Evolutionary conservation across 2,888 invertebrate species (phyloP).

Genomic region (Vesta saturnalis): DNA sequence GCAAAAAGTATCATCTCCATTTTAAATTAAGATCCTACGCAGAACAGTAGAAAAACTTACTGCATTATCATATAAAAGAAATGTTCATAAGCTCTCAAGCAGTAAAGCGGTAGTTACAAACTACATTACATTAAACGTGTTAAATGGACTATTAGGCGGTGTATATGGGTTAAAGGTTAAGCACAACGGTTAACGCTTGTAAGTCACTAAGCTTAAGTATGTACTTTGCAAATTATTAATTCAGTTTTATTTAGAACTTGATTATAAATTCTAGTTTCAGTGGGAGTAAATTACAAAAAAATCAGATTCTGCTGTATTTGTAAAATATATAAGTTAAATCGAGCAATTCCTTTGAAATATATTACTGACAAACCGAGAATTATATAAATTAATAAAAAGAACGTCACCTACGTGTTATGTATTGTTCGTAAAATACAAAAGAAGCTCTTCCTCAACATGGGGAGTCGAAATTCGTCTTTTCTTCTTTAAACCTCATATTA

Average conservation of each 20-base stretch:
- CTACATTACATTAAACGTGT: not conserved
- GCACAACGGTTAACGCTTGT: conserved; percentile 6
- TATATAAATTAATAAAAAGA: conserved; percentile 43
- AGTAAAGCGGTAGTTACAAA: conserved; percentile 1
- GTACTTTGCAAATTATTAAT: conserved; percentile 18
- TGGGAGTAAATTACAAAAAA: conserved; percentile 22
- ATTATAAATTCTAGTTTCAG: not conserved
- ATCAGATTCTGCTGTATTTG: not conserved
- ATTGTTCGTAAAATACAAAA: conserved; percentile 41
- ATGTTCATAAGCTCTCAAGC: not conserved
- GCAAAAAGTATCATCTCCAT: no score
- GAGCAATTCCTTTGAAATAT: conserved; percentile 25
- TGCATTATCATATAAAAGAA: no score
- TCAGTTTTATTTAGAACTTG: conserved; percentile 19
- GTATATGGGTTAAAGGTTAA: conserved; percentile 25
- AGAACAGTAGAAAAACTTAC: no score
- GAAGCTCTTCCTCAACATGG: conserved; percentile 42
- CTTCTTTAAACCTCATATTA: conserved; percentile 39
- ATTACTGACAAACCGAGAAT: conserved; percentile 40
- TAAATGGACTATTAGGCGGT: conserved; percentile 16
- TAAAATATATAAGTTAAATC: conserved; percentile 19
- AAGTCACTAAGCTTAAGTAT: conserved; percentile 7
- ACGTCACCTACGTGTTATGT: conserved; percentile 39
- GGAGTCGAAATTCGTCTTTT: conserved; percentile 44
- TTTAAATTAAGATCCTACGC: no score